Conservation (phyloP, 1,140 invertebrate genomes). For the Pomacea maculata region DNA sequence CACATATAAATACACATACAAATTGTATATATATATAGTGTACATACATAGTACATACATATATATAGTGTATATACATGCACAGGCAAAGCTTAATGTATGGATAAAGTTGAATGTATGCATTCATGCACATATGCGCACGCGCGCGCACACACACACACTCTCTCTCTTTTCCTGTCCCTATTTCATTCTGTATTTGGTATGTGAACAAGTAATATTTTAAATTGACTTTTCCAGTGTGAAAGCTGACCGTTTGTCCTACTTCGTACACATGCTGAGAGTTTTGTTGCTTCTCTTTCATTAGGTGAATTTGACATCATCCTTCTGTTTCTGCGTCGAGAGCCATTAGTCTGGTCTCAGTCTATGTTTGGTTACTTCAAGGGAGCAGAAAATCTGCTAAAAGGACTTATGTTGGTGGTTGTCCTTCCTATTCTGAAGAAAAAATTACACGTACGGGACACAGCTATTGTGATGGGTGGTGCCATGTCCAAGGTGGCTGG, state of each 20-base stretch:
- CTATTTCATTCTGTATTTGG: not conserved
- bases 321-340: constrained; percentile 37
- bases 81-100: too few species aligned
- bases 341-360: constrained; percentile 61
- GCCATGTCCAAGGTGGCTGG: constrained; percentile 61
- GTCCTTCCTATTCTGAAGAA: constrained; percentile 53
- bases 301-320: constrained; percentile 63
- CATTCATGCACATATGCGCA: too few species aligned
- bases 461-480: constrained; percentile 58
- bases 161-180: too few species aligned
- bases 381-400: constrained; percentile 62
- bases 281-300: constrained; percentile 19
- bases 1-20: too few species aligned
- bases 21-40: too few species aligned
- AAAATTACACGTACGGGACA: constrained; percentile 50
- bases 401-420: constrained; percentile 59
- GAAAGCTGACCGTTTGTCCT: not conserved
- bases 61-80: too few species aligned
- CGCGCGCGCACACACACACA: too few species aligned
- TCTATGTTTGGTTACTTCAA: constrained; percentile 64
- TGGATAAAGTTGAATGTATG: too few species aligned
- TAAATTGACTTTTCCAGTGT: not conserved
- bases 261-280: too few species aligned
- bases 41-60: too few species aligned
- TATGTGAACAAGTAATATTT: not conserved